These are phyloP conservation scores for Lycophotia porphyrea DNA, from an alignment of 2,888 invertebrate species.

Conservation along the genomic window DNA sequence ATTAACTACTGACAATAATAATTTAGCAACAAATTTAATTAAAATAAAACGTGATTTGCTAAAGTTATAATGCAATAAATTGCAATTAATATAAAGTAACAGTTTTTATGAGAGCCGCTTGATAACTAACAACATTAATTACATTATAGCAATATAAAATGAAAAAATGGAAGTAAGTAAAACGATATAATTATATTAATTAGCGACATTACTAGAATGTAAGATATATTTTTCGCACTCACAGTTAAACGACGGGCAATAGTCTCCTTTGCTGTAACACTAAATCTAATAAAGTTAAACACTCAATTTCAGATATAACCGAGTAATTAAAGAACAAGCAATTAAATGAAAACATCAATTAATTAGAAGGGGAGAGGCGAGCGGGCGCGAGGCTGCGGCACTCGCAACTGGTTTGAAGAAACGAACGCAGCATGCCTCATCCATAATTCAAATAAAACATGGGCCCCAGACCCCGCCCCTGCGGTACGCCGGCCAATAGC, in stretches of 20 bases:
- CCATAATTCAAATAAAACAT: constrained; percentile 90
- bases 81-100: constrained; percentile 30
- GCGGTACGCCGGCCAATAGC: constrained; percentile 87
- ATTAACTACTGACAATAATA: constrained; percentile 32
- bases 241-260: constrained; percentile 49
- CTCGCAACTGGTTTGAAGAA: constrained; percentile 88
- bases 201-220: constrained; percentile 31
- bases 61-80: constrained; percentile 23
- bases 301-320: constrained; percentile 84
- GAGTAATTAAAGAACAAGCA: constrained; percentile 86
- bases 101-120: constrained; percentile 36
- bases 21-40: constrained; percentile 42
- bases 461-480: constrained; percentile 89
- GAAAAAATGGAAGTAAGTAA: constrained; percentile 25
- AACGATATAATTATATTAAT: constrained; percentile 15
- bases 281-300: constrained; percentile 81
- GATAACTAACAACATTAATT: constrained; percentile 34
- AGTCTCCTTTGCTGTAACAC: constrained; percentile 69
- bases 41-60: constrained; percentile 30
- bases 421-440: constrained; percentile 85
- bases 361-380: constrained; percentile 88
- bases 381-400: constrained; percentile 86
- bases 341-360: constrained; percentile 90
- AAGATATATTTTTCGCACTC: constrained; percentile 54
- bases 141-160: constrained; percentile 40